Conservation (phyloP, 2,888 invertebrate species). For the Lomographa bimaculata region DNA sequence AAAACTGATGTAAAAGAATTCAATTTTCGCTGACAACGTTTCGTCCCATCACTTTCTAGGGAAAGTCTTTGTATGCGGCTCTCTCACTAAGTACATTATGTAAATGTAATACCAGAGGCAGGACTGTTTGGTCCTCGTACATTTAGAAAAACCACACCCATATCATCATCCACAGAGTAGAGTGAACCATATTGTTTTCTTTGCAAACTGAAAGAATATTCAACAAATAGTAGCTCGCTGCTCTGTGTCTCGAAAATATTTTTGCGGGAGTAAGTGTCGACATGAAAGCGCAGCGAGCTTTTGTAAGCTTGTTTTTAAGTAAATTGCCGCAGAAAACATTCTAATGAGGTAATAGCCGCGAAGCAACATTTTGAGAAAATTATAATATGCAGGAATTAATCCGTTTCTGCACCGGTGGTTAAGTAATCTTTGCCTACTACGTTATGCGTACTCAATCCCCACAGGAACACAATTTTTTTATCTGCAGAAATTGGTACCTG, state of each 20-base stretch:
- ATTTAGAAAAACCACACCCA: conserved; percentile 62
- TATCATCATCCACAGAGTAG: conserved; percentile 54
- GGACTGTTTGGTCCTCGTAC: conserved; percentile 59
- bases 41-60: conserved; percentile 60
- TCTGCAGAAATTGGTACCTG: too few species aligned
- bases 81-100: conserved; percentile 74
- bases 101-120: conserved; percentile 74
- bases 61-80: conserved; percentile 70
- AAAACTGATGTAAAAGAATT: conserved; percentile 49
- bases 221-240: conserved; percentile 9
- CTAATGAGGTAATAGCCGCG: neutral
- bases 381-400: too few species aligned
- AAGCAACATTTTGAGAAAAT: too few species aligned
- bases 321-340: neutral
- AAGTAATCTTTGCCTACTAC: too few species aligned
- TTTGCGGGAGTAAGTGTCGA: conserved; percentile 4
- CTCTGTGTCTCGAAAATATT: conserved; percentile 35
- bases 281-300: neutral
- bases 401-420: too few species aligned
- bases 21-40: conserved; percentile 56
- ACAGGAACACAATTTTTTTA: too few species aligned
- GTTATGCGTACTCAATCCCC: too few species aligned
- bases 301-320: neutral
- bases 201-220: conserved; percentile 14
- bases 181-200: conserved; percentile 18